phyloP scores from a whole-genome alignment of 1,140 invertebrate genomes.

The Drosophila kepulauana region DNA sequence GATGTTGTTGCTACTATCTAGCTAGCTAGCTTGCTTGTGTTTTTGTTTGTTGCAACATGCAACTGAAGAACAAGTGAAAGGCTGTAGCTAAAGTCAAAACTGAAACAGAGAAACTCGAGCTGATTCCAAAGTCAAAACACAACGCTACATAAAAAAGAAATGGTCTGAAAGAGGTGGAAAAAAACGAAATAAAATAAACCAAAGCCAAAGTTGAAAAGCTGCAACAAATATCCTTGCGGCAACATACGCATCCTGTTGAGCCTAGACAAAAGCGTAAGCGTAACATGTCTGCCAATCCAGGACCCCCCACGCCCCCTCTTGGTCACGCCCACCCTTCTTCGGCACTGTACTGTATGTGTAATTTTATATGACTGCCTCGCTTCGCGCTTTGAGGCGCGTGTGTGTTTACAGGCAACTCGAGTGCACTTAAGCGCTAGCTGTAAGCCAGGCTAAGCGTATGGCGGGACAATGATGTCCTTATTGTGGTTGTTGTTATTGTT shows the following conservation, averaged over 20 bases:
- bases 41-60: conserved; percentile 2
- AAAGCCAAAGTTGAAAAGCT: conserved; percentile 42
- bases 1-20: conserved; percentile 19
- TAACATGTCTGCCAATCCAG: conserved; percentile 64
- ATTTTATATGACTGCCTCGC: conserved; percentile 43
- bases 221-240: conserved; percentile 37
- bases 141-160: too few relatives aligned
- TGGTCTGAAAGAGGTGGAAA: too few relatives aligned
- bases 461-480: conserved; percentile 24
- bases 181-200: neutral
- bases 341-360: conserved; percentile 25
- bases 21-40: too few relatives aligned
- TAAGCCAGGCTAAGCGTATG: conserved; percentile 60
- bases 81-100: conserved; percentile 16
- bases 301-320: neutral
- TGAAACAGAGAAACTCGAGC: neutral
- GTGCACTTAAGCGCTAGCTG: conserved; percentile 74
- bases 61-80: neutral
- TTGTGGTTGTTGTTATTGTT: conserved; percentile 12
- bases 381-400: conserved; percentile 52
- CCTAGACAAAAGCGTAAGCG: conserved; percentile 74
- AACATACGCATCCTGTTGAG: conserved; percentile 39
- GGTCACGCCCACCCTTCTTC: conserved; percentile 21
- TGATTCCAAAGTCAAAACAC: too few relatives aligned
- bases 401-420: conserved; percentile 78